Conservation (phyloP, 2,888 invertebrate genomes). For the Protonemura montana region DNA sequence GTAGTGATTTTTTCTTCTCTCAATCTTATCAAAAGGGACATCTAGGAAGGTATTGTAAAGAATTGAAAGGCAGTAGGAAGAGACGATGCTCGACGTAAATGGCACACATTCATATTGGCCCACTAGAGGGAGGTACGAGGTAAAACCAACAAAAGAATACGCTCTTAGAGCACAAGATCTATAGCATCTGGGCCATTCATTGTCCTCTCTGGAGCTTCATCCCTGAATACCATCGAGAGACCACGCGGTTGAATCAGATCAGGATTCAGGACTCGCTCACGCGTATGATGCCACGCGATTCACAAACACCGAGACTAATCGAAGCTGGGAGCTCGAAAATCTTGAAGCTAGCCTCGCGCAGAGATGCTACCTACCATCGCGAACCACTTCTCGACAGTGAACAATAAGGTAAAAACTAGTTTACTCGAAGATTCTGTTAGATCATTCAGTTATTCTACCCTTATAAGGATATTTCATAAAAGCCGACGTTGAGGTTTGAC, state of each 20-base stretch:
- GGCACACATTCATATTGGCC: not conserved
- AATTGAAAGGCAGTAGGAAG: constrained; percentile 13
- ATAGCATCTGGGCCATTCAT: constrained; percentile 1
- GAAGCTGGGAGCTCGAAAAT: not conserved
- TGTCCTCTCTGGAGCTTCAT: not conserved
- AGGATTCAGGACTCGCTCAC: constrained; percentile 1
- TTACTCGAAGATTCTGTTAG: not conserved
- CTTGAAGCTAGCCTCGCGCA: no score
- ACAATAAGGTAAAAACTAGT: constrained; percentile 7
- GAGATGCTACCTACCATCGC: not conserved
- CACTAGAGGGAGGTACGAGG: not conserved
- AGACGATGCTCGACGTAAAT: not conserved
- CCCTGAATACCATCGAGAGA: not conserved
- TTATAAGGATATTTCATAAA: not conserved
- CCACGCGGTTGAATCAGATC: not conserved
- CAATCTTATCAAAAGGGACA: constrained; percentile 26
- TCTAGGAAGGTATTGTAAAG: constrained; percentile 5
- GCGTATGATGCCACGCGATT: constrained; percentile 7
- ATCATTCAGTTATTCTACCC: not conserved
- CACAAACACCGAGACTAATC: not conserved
- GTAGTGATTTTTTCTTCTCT: constrained; percentile 10
- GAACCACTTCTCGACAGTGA: not conserved
- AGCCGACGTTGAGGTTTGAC: not conserved
- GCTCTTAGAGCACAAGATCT: not conserved
- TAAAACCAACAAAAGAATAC: not conserved